Percentiles rank a stretch among this genome's conserved stretches.
Evolutionary conservation across 2,888 invertebrate genomes (phyloP).

Genomic region (Neuroscelio doddi): DNA sequence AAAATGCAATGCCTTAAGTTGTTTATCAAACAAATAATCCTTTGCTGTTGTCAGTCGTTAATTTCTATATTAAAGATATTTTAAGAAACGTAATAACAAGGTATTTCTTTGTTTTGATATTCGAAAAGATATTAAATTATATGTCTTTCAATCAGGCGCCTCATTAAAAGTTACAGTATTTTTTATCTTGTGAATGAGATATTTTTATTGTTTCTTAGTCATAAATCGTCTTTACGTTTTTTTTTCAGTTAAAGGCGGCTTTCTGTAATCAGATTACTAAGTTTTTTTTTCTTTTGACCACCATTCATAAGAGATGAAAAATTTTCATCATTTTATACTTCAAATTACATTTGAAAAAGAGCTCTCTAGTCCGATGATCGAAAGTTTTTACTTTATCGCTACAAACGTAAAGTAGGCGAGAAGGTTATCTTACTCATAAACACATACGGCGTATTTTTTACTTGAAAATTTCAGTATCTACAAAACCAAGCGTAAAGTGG

Average conservation of each 20-base stretch:
- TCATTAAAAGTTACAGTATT: background rate
- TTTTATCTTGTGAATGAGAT: background rate
- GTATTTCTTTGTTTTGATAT: background rate
- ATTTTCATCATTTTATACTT: slow-evolving; percentile 28
- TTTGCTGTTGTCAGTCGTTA: too few species aligned
- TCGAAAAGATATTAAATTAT: background rate
- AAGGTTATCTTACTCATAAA: slow-evolving; percentile 8
- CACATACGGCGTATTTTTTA: too few species aligned
- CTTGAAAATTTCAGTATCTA: too few species aligned
- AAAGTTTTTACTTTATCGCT: slow-evolving; percentile 27
- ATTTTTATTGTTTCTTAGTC: background rate
- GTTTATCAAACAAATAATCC: too few species aligned
- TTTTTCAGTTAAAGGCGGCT: slow-evolving; percentile 15
- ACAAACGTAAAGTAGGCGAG: slow-evolving; percentile 5
- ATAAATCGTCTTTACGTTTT: background rate
- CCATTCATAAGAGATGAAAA: slow-evolving; percentile 7
- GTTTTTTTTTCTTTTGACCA: slow-evolving; percentile 13
- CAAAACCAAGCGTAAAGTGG: too few species aligned
- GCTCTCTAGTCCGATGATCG: slow-evolving; percentile 18
- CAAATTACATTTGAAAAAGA: slow-evolving; percentile 29
- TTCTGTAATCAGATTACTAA: slow-evolving; percentile 20
- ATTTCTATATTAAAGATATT: too few species aligned
- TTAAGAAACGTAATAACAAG: too few species aligned
- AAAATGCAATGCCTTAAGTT: too few species aligned
- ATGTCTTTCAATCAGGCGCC: background rate